phyloP scores from a whole-genome alignment of 2,113 vertebrate species.

The Xiphophorus maculatus region DNA sequence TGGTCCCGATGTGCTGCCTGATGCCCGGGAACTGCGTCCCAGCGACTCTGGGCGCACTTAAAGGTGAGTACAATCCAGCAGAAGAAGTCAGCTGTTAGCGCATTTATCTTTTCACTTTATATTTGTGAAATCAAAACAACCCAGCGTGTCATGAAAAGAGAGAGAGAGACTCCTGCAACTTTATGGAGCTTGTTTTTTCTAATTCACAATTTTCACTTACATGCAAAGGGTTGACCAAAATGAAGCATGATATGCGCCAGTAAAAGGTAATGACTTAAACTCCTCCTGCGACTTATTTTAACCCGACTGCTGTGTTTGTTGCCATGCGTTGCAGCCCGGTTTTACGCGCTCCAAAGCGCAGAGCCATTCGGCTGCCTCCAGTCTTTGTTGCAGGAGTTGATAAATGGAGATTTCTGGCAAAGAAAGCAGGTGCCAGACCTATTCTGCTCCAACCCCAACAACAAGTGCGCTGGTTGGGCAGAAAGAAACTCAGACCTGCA shows the following conservation, averaged over 20 bases:
- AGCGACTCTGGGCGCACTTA: conserved; percentile 52
- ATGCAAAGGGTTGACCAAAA: not conserved
- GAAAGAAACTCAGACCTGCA: conserved; percentile 4
- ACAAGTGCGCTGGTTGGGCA: conserved; percentile 51
- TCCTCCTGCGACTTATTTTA: not conserved
- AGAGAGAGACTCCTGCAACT: conserved; percentile 21
- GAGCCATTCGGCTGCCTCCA: conserved; percentile 38
- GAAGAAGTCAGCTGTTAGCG: not conserved
- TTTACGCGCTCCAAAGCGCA: conserved; percentile 38
- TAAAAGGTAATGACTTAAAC: too few species aligned
- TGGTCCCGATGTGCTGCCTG: conserved; percentile 42
- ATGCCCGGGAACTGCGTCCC: conserved; percentile 45
- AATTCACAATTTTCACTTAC: not conserved
- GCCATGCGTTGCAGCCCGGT: not conserved
- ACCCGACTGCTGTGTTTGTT: not conserved
- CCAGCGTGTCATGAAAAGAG: not conserved
- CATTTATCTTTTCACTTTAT: not conserved
- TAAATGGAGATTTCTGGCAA: conserved; percentile 53
- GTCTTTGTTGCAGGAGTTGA: conserved; percentile 41
- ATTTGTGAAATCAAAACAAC: not conserved
- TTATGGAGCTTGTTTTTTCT: not conserved
- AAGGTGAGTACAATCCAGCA: conserved; percentile 45
- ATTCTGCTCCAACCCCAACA: conserved; percentile 34
- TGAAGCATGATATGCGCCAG: not conserved
- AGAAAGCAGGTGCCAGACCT: conserved; percentile 65